Base-by-base conservation (phyloP, 2,113 vertebrate genomes). In the Alces alces region DNA sequence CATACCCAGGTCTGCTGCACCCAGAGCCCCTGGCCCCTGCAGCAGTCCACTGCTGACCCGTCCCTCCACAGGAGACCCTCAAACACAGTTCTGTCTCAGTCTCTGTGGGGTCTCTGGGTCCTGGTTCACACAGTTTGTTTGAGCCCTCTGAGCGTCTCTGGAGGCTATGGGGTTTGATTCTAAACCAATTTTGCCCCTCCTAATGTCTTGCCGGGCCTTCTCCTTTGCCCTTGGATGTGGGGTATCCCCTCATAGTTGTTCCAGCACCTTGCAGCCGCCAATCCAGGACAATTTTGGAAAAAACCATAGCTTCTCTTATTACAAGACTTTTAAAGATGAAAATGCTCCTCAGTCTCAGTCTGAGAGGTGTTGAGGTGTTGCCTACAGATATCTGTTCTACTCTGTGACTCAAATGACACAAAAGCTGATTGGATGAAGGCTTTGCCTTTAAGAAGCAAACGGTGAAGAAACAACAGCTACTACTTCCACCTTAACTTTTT, bases 11-110 rank as follows among this genome's bases (percentile, higher is more conserved):
- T 21, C 64, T 36, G 64, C 8, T 70, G n/a, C 64, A 70, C 17
- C 9, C 64, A 21, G 64, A 70, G 64, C 4, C 64, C 9, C 64
- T 21, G 8, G 8, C n/a, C n/a, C n/a, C 64, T 11, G 64, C n/a
- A 11, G n/a, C 0, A 36, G 64, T 0, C 57, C 64, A 70, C 64
- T 21, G n/a, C n/a, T 70, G n/a, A 70, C n/a, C n/a, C 0, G 0
- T 2, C 5, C 9, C n/a, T 70, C 64, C 64, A 6, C 64, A 70
- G 64, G 33, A 36, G n/a, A 36, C 17, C 21, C 64, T 66, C n/a
- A 70, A 0, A 70, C n/a, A 70, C 64, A 70, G 17, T 36, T 70
- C 9, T 21, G n/a, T 1, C n/a, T 70, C n/a, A 21, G 17, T 36
- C 64, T 70, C 2, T 10, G 9, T 70, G n/a, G n/a, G 33, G 17